Base-by-base conservation (phyloP, 2,888 invertebrate species). In the Dastarcus helophoroides region DNA sequence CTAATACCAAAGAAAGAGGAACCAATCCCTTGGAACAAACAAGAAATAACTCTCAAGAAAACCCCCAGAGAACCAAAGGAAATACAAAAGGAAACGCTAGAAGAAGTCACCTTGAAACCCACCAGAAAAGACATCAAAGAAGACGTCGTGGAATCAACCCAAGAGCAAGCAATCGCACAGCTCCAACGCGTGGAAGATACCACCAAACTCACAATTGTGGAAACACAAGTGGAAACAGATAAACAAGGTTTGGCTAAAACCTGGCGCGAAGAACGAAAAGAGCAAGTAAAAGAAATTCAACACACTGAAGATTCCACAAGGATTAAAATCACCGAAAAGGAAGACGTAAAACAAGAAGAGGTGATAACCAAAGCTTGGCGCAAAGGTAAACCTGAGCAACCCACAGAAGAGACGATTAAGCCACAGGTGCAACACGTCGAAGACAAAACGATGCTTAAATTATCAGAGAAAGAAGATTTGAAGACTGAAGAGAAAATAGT, bases 1-100 rank as follows among this genome's bases (percentile, higher is more conserved):
- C 50, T 52, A 5, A 13, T 6, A 13, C 13, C 32, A 35, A 26
- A 31, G 14, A 22, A 22, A 26, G 17, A 19, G 14, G 9, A 17
- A 12, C 28, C 13, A 26, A 14, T 38, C 37, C 65, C 69, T 3
- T 70, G 70, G 71, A 78, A 69, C 3, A 68, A 77, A 46, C 73
- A 78, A 54, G 64, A 65, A 35, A 58, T 70, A 7, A 56, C 47
- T 11, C 46, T 71, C 8, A 71, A 68, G 35, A 58, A 51, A 38
- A 45, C 60, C 1, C 53, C 46, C 32, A 46, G 50, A 4, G 49
- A 53, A 19, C 51, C 41, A 35, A 58, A 58, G 40, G 51, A 53
- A 32, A 39, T 56, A 13, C 46, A 44, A 2, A 62, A 56, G 36
- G 63, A 67, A 30, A 46, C 53, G 46, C 57, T 62, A 36, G 54